Conservation (phyloP, 2,113 vertebrate species). For the Centropus unirufus region DNA sequence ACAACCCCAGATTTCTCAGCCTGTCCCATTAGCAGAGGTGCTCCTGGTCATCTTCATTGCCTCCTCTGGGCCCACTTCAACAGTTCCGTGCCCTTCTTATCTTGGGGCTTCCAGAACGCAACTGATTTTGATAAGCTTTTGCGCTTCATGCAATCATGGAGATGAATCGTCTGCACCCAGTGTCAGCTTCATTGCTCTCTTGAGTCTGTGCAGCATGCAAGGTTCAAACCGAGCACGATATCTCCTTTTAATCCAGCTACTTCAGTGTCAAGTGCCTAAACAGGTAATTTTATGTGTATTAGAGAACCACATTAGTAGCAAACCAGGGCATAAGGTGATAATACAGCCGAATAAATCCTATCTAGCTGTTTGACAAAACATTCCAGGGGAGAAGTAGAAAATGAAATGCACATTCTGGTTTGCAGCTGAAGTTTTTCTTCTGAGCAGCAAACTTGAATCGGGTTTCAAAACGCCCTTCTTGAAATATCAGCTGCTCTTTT, state of each 20-base stretch:
- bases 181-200: neutral
- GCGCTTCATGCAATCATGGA: neutral
- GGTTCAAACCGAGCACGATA: neutral
- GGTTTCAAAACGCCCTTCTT: neutral
- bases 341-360: neutral
- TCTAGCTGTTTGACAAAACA: neutral
- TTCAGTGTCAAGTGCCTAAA: neutral
- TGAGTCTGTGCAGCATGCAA: neutral
- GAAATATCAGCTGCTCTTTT: neutral
- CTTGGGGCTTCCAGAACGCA: neutral
- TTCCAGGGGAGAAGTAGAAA: neutral
- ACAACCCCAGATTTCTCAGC: no score
- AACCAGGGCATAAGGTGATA: neutral
- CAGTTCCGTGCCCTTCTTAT: no score
- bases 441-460: neutral
- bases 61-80: no score
- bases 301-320: neutral
- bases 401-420: neutral
- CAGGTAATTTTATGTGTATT: neutral
- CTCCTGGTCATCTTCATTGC: no score
- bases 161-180: neutral
- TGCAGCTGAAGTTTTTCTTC: neutral
- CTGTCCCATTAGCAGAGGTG: no score
- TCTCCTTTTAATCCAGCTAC: neutral
- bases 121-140: neutral